Evolutionary conservation across 2,888 invertebrate species (phyloP), one percentile per base, ranked within the genome.

Genomic region (Phalera bucephala): DNA sequence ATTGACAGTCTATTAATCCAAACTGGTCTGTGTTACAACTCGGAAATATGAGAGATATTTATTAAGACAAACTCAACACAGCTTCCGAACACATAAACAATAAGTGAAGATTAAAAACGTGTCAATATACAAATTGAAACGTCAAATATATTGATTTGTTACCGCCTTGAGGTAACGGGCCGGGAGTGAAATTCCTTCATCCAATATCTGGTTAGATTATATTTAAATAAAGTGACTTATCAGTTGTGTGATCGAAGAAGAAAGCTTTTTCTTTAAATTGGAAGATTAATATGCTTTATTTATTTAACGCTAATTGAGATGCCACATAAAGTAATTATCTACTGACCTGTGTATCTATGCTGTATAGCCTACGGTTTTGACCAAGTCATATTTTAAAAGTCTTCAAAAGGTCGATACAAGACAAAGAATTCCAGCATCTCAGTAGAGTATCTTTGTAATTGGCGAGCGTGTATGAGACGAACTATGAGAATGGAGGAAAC

Each of bases 101-200:
- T 80, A 63, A 46, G 46, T 58, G 66, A 78, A 80, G 80, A 88
- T 88, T 86, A 86, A 80, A 83, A 82, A 82, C 80, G 76, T 82
- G 85, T 86, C 84, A 81, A 86, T 82, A 78, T 65, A 80, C 73
- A 80, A 86, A 88, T 87, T 86, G 86, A 86, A 85, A 85, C 67
- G 87, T 87, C 87, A 85, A 72, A 62, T 50, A 59, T 60, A 80
- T 82, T 86, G 85, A 88, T 88, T 86, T 88, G 87, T 84, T 70
- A 64, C 57, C 57, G 71, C 67, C 69, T 62, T 52, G 57, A 65
- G 71, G 75, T 74, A 74, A 60, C 39, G 59, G 53, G 63, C 62
- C 53, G 61, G 60, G 58, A 70, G 65, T 65, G 60, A 61, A 64
- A 62, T 64, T 59, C 58, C 61, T 58, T 62, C 60, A 57, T 57